Evolutionary conservation across 2,113 vertebrate species (phyloP), one percentile per base, ranked within the genome.

Genomic region (Myocastor coypus): DNA sequence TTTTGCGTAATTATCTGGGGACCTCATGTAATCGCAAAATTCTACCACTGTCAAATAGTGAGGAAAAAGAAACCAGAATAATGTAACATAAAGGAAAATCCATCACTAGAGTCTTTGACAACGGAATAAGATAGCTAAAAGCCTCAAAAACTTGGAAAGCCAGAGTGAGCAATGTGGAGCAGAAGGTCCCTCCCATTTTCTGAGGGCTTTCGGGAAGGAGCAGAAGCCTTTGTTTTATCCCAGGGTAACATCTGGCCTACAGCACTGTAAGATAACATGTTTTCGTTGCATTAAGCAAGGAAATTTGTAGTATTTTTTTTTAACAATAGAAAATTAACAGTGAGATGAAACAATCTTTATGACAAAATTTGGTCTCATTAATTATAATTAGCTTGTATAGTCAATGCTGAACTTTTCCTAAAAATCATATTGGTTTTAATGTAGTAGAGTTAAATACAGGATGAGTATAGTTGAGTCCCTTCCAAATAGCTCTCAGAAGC

Each of bases 101-200:
- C 7, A 2, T 24, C 19, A 3, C 26, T 2, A 46, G 52, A 77
- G 22, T 5, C 34, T 57, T 46, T 68, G 37, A 10, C 19, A 5
- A 55, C 4, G 11, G 28, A 83, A 19, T 14, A 55, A 50, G 19
- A 37, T 8, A 22, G 9, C 28, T 34, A 17, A 26, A 9, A 46
- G 13, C 4, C 7, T 80, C 0, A 57, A 22, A 55, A 46, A 3
- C 28, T 46, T 28, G 24, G n/a, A 80, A 87, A 91, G 1, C 13
- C 3, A 30, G 1, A 24, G 3, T 13, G 37, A 6, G 0, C 17
- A 22, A 19, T 16, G 20, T 2, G n/a, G 17, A 12, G 1, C 20
- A 24, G 7, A 19, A 5, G 6, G 16, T 3, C 24, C 55, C 4
- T 59, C 28, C 22, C 0, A 10, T 24, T 26, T 63, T 7, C 6